A percentile compares a stretch with the other conserved stretches of the same genome.
Conservation (phyloP, 2,113 vertebrate genomes). For the Fulmarus glacialis region DNA sequence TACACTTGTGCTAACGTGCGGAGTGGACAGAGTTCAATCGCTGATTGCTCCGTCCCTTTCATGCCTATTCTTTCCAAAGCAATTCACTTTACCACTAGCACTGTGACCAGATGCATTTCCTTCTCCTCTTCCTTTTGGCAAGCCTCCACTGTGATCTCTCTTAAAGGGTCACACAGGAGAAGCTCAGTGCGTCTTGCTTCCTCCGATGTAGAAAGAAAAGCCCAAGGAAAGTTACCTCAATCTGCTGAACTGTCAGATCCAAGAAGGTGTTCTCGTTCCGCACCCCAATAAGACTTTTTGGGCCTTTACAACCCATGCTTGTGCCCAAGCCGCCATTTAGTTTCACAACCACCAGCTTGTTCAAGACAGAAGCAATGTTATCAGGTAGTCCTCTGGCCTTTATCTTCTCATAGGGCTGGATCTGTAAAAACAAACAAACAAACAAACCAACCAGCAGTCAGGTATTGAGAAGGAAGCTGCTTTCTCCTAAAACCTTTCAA, state of each 20-base stretch:
- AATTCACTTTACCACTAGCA: neutral
- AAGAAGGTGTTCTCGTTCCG: conserved; percentile 97
- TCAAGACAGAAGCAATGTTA: conserved; percentile 84
- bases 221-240: conserved; percentile 80
- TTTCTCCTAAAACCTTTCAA: neutral
- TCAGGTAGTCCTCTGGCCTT: conserved; percentile 83
- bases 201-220: neutral
- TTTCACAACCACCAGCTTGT: conserved; percentile 94
- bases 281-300: conserved; percentile 96
- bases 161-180: neutral
- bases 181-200: neutral
- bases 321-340: conserved; percentile 96
- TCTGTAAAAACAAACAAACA: conserved; percentile 68
- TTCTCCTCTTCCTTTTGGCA: neutral
- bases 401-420: conserved; percentile 94
- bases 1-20: neutral
- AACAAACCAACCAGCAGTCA: neutral
- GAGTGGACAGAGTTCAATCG: accelerated
- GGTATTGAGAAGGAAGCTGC: neutral
- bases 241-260: conserved; percentile 96
- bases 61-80: neutral
- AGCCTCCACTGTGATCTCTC: neutral
- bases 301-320: conserved; percentile 98
- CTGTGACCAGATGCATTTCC: neutral
- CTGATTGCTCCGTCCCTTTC: accelerated